Percentiles rank a stretch among this genome's conserved stretches.
These are phyloP conservation scores for Platorchestia sp. DNA, from an alignment of 1,140 invertebrate genomes.

Conservation along the genomic window DNA sequence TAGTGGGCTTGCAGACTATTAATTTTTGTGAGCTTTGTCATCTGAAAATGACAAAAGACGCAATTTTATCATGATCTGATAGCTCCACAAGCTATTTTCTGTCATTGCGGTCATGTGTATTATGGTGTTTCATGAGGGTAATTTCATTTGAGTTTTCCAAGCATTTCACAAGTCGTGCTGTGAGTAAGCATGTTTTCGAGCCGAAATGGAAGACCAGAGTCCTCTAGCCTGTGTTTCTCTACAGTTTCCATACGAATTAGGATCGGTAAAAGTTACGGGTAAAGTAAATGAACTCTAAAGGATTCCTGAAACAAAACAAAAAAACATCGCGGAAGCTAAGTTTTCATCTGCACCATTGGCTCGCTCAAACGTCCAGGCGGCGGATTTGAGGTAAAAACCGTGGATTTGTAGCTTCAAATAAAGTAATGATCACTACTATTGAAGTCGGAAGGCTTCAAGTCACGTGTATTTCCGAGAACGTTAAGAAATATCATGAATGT, in stretches of 20 bases:
- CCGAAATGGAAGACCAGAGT: neutral
- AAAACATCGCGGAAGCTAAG: neutral
- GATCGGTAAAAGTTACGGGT: neutral
- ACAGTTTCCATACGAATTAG: neutral
- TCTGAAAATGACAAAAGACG: neutral
- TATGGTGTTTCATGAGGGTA: neutral
- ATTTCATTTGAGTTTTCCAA: neutral
- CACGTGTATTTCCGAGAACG: too few relatives aligned
- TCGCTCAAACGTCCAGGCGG: neutral
- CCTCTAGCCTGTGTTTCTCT: neutral
- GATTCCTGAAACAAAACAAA: neutral
- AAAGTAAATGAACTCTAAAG: neutral
- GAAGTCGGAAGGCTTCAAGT: too few relatives aligned
- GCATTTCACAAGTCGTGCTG: neutral
- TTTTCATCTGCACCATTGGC: neutral
- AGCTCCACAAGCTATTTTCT: neutral
- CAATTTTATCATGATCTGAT: neutral
- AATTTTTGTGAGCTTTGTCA: constrained; percentile 8
- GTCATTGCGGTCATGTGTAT: neutral
- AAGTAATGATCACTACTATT: neutral
- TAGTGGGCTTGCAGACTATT: neutral
- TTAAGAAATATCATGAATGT: too few relatives aligned
- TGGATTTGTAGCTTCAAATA: neutral
- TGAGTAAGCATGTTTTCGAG: neutral
- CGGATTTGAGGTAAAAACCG: neutral